Evolutionary conservation across 2,888 invertebrate genomes (phyloP).

Genomic region (Ypsolopha sequella): DNA sequence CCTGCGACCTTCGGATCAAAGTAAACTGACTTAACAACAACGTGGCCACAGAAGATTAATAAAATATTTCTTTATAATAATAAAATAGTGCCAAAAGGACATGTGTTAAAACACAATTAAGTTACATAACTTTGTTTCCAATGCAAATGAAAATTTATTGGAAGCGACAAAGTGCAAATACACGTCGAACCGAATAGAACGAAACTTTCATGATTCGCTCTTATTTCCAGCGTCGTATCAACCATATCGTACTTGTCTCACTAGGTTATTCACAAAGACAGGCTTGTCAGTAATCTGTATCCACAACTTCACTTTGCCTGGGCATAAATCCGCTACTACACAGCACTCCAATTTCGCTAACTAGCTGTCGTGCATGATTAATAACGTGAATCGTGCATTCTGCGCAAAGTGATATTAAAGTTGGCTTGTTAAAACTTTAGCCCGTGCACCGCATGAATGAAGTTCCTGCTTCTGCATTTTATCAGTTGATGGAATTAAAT

Average conservation of each 20-base stretch:
- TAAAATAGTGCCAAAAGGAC: too few relatives aligned
- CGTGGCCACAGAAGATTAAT: too few relatives aligned
- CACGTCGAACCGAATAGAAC: too few relatives aligned
- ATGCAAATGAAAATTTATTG: too few relatives aligned
- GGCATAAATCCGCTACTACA: constrained; percentile 11
- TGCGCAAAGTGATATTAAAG: constrained; percentile 66
- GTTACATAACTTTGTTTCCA: too few relatives aligned
- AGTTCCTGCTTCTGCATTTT: constrained; percentile 20
- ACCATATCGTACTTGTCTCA: background rate
- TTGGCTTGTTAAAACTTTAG: constrained; percentile 70
- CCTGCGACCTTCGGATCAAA: too few relatives aligned
- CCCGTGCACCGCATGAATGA: constrained; percentile 47
- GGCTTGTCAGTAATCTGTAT: background rate
- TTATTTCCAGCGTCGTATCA: too few relatives aligned
- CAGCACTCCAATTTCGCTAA: constrained; percentile 54
- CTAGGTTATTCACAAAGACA: background rate
- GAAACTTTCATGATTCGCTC: too few relatives aligned
- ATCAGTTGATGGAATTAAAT: background rate
- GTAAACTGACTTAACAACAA: too few relatives aligned
- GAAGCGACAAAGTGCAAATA: too few relatives aligned
- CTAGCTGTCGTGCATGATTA: constrained; percentile 66
- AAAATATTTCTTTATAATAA: too few relatives aligned
- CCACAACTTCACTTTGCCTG: background rate
- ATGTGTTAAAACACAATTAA: too few relatives aligned
- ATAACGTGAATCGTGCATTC: constrained; percentile 65